Conservation (phyloP, 2,797 vertebrate species). For the Syngnathus acus region DNA sequence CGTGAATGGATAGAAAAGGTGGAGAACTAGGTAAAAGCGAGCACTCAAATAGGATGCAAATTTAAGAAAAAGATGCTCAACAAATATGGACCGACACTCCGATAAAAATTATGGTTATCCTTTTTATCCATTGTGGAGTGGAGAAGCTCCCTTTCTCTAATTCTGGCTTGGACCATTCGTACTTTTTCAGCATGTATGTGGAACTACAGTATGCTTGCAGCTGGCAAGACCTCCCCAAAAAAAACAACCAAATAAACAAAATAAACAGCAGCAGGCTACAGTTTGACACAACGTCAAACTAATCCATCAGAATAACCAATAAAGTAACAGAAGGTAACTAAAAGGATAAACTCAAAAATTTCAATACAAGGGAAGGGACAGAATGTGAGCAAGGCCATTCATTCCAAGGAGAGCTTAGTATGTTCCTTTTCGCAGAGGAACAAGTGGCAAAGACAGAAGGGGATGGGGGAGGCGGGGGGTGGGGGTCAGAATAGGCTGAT, state of each 20-base stretch:
- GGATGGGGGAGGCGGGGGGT: constrained; percentile 13
- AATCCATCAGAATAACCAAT: constrained; percentile 38
- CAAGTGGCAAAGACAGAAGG: constrained; percentile 47
- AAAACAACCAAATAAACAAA: constrained; percentile 7
- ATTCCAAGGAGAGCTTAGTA: constrained; percentile 59
- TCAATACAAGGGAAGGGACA: constrained; percentile 50
- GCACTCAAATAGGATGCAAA: background rate
- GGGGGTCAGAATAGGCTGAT: constrained; percentile 28
- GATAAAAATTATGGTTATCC: constrained; percentile 8
- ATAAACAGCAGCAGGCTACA: constrained; percentile 40
- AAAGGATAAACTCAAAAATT: constrained; percentile 26
- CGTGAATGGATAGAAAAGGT: constrained; percentile 1
- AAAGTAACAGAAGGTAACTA: constrained; percentile 30
- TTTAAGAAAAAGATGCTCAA: background rate
- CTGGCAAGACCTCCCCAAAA: constrained; percentile 27
- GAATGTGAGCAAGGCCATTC: constrained; percentile 66
- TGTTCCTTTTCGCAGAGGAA: constrained; percentile 54
- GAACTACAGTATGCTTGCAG: constrained; percentile 26
- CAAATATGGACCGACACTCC: constrained; percentile 1
- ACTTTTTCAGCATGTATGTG: constrained; percentile 18
- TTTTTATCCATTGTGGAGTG: constrained; percentile 11
- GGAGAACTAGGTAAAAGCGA: background rate
- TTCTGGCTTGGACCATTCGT: constrained; percentile 39
- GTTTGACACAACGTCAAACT: constrained; percentile 49
- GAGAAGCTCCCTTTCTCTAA: background rate